These are phyloP conservation scores for Conchocele bisecta DNA, from an alignment of 2,888 invertebrate genomes.

Conservation along the genomic window DNA sequence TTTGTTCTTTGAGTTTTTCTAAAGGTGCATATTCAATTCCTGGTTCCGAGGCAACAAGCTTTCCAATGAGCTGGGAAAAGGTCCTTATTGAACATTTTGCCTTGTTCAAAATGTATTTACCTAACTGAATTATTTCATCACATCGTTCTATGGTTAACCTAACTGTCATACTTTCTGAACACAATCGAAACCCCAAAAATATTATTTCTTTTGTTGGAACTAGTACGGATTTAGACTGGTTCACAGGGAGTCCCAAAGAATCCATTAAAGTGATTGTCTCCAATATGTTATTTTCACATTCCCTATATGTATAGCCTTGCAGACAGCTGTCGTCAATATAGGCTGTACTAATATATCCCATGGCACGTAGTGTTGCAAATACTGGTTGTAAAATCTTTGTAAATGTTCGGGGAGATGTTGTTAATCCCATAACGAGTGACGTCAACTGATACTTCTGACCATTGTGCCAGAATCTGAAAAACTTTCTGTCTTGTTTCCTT, in stretches of 20 bases:
- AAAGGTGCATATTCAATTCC: constrained; percentile 33
- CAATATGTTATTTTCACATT: constrained; percentile 11
- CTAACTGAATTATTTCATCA: background rate
- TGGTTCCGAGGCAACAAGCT: constrained; percentile 40
- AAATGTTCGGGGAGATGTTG: constrained; percentile 12
- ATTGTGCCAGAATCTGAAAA: constrained; percentile 16
- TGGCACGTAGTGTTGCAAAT: constrained; percentile 13
- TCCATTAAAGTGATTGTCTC: constrained; percentile 21
- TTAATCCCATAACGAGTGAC: constrained; percentile 19
- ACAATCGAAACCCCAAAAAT: constrained; percentile 14
- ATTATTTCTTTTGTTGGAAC: constrained; percentile 3
- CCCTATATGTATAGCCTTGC: constrained; percentile 5
- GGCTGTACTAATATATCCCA: constrained; percentile 11
- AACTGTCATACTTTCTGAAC: constrained; percentile 23
- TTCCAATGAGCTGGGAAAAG: constrained; percentile 26
- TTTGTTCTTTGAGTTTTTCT: constrained; percentile 4
- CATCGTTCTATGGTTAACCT: background rate
- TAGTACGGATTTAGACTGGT: constrained; percentile 35
- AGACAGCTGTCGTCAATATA: constrained; percentile 39
- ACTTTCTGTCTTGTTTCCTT: constrained; percentile 12
- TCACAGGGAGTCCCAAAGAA: constrained; percentile 29
- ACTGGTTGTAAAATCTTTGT: constrained; percentile 40
- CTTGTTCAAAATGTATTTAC: background rate
- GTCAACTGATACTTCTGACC: constrained; percentile 21
- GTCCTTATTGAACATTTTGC: constrained; percentile 4